Evolutionary conservation across 2,888 invertebrate species (phyloP).

Genomic region (Caenorhabditis sp.): DNA sequence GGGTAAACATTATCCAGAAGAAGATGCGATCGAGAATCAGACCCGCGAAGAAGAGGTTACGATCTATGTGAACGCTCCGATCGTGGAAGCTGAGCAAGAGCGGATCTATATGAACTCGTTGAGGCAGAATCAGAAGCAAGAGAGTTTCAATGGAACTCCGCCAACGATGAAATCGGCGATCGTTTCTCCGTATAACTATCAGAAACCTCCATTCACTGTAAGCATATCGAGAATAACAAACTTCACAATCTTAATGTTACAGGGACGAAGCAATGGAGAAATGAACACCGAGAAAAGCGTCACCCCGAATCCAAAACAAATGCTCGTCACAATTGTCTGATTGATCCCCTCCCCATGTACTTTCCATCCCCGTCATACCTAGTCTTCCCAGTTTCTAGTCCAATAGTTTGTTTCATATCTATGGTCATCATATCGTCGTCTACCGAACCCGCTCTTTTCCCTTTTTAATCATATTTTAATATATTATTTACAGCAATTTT

Average conservation of each 20-base stretch:
- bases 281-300: conserved; percentile 47
- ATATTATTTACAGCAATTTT: too few relatives aligned
- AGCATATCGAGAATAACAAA: not conserved
- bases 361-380: conserved; percentile 17
- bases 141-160: not conserved
- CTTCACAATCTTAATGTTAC: not conserved
- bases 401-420: not conserved
- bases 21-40: conserved; percentile 39
- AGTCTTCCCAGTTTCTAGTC: conserved; percentile 12
- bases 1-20: conserved; percentile 40
- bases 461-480: conserved; percentile 25
- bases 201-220: conserved; percentile 59
- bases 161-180: conserved; percentile 60
- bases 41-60: conserved; percentile 44
- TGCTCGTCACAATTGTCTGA: conserved; percentile 67
- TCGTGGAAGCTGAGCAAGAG: conserved; percentile 44
- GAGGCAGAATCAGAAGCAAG: conserved; percentile 22
- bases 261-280: conserved; percentile 44
- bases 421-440: not conserved
- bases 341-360: not conserved
- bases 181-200: conserved; percentile 67
- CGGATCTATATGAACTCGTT: conserved; percentile 53
- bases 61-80: conserved; percentile 63
- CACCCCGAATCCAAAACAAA: conserved; percentile 63
- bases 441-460: not conserved